A percentile compares a stretch with the other conserved stretches of the same genome.
phyloP scores from a whole-genome alignment of 1,140 invertebrate genomes.

The Drosophila kanapiae region DNA sequence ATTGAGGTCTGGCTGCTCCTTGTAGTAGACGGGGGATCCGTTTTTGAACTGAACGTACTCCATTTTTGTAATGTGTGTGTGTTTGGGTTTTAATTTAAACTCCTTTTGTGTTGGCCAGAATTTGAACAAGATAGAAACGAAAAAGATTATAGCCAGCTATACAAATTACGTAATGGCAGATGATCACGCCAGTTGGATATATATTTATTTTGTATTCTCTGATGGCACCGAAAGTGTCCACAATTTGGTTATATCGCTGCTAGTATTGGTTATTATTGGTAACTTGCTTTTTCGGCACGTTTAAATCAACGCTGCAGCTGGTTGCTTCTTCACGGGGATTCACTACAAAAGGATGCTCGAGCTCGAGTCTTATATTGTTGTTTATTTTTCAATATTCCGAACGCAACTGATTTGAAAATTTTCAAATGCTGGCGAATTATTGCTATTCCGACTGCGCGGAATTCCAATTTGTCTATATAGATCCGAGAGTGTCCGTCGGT shows the following conservation, averaged over 20 bases:
- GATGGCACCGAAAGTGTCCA: slow-evolving; percentile 21
- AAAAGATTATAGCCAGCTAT: slow-evolving; percentile 59
- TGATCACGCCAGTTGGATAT: slow-evolving; percentile 25
- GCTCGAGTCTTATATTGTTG: slow-evolving; percentile 72
- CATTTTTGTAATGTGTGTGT: slow-evolving; percentile 70
- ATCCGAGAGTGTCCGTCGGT: slow-evolving; percentile 43
- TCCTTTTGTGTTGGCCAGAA: slow-evolving; percentile 62
- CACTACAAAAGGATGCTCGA: slow-evolving; percentile 64
- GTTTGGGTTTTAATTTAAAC: slow-evolving; percentile 74
- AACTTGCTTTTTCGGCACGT: slow-evolving; percentile 79
- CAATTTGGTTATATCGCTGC: slow-evolving; percentile 14
- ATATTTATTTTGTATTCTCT: slow-evolving; percentile 13
- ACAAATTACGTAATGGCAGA: slow-evolving; percentile 64
- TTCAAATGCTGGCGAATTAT: slow-evolving; percentile 84
- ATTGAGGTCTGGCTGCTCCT: slow-evolving; percentile 84
- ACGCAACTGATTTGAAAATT: slow-evolving; percentile 85
- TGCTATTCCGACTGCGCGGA: slow-evolving; percentile 78
- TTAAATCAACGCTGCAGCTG: slow-evolving; percentile 73
- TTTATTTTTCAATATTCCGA: slow-evolving; percentile 85
- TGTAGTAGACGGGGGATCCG: slow-evolving; percentile 84
- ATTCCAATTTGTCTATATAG: slow-evolving; percentile 73
- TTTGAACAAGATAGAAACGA: slow-evolving; percentile 53
- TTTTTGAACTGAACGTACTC: slow-evolving; percentile 85
- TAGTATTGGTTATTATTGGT: slow-evolving; percentile 17
- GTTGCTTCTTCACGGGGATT: slow-evolving; percentile 66